phyloP scores from a whole-genome alignment of 2,888 invertebrate genomes.

The Dascillus cervinus region DNA sequence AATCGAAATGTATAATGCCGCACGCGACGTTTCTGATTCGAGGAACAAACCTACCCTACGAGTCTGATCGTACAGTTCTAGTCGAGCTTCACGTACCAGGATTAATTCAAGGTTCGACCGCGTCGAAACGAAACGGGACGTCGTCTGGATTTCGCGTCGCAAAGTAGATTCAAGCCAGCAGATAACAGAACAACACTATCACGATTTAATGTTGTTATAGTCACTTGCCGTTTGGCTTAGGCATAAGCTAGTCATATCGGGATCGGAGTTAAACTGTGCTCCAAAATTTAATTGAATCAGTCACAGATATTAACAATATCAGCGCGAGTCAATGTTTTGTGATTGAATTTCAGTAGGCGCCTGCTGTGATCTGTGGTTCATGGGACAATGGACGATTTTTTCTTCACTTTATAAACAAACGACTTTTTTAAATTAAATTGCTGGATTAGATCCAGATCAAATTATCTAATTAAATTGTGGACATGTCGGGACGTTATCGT shows the following conservation, averaged over 20 bases:
- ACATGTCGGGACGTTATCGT: no score
- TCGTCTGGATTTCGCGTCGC: slow-evolving; percentile 16
- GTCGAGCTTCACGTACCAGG: slow-evolving; percentile 40
- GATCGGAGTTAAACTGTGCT: slow-evolving; percentile 41
- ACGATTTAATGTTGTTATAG: slow-evolving; percentile 46
- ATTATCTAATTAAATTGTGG: no score
- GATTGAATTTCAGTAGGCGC: slow-evolving; percentile 30
- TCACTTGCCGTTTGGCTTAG: slow-evolving; percentile 45
- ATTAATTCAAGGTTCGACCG: slow-evolving; percentile 28
- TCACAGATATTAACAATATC: slow-evolving; percentile 46
- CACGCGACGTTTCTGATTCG: slow-evolving; percentile 35
- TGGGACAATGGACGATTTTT: no score
- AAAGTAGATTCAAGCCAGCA: slow-evolving; percentile 29
- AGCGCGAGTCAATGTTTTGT: slow-evolving; percentile 39
- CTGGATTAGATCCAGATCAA: no score
- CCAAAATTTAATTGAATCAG: slow-evolving; percentile 45
- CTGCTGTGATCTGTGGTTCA: no score
- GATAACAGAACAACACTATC: slow-evolving; percentile 46
- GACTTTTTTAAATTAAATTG: no score
- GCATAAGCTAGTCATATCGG: slow-evolving; percentile 45
- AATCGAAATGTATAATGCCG: slow-evolving; percentile 30
- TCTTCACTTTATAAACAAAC: no score
- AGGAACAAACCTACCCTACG: slow-evolving; percentile 23
- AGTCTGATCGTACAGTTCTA: slow-evolving; percentile 26
- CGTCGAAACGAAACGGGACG: slow-evolving; percentile 10